Evolutionary conservation across 2,797 vertebrate genomes (phyloP).

Genomic region (Peromyscus nudipes): DNA sequence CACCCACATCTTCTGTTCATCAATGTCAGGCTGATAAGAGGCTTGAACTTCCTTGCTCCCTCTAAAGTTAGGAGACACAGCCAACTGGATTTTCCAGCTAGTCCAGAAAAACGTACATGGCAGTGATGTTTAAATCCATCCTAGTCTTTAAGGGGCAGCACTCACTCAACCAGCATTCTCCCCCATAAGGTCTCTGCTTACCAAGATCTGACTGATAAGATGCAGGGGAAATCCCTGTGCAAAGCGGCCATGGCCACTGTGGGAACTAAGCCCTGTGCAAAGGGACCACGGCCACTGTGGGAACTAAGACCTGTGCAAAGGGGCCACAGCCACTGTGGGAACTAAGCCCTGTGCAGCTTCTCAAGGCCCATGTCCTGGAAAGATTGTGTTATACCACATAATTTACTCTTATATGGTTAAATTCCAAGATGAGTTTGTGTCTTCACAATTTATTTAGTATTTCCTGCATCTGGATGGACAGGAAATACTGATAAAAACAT

Average conservation of each 20-base stretch:
- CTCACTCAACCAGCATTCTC: not conserved
- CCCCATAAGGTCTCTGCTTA: not conserved
- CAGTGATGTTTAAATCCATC: not conserved
- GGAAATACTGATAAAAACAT: not conserved
- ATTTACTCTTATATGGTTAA: not conserved
- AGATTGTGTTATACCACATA: not conserved
- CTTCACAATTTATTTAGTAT: not conserved
- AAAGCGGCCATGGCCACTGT: not conserved
- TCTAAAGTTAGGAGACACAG: not conserved
- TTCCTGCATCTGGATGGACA: not conserved
- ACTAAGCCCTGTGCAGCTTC: not conserved
- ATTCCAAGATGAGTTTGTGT: not conserved
- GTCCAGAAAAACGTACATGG: not conserved
- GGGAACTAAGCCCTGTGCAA: no score
- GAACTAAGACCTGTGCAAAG: not conserved
- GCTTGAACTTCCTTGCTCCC: not conserved
- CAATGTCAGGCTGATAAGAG: not conserved
- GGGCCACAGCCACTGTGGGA: not conserved
- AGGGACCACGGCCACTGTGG: no score
- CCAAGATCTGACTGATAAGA: not conserved
- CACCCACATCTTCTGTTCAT: not conserved
- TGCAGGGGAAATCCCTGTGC: not conserved
- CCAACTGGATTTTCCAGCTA: not conserved
- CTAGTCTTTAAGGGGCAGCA: not conserved
- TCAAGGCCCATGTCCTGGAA: no score